phyloP scores from a whole-genome alignment of 2,113 vertebrate species.

The Tupaia chinensis region DNA sequence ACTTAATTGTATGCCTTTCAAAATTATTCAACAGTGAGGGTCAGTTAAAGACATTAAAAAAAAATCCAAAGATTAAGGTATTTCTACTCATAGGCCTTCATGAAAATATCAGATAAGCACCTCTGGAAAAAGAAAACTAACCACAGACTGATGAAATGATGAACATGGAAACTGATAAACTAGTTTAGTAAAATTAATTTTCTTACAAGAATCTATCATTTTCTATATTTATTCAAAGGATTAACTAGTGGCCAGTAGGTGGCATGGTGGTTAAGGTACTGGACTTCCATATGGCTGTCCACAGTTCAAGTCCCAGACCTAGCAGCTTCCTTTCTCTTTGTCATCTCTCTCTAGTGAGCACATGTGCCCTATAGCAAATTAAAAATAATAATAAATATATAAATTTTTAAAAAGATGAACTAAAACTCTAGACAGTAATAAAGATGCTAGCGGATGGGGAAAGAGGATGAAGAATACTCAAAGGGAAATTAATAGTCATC shows the following conservation, averaged over 20 bases:
- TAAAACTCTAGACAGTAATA: slow-evolving; percentile 3
- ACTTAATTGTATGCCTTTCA: not conserved
- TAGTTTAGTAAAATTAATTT: not conserved
- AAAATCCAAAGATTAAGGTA: not conserved
- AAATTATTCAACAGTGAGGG: not conserved
- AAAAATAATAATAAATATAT: too few species aligned
- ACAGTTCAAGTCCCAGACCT: too few species aligned
- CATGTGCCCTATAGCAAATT: too few species aligned
- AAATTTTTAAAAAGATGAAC: not conserved
- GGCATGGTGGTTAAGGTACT: too few species aligned
- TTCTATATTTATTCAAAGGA: not conserved
- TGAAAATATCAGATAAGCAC: not conserved
- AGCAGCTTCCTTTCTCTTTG: too few species aligned
- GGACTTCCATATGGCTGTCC: too few species aligned
- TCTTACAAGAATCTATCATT: not conserved
- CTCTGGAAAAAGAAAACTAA: not conserved
- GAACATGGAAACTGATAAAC: not conserved
- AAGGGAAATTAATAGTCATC: not conserved
- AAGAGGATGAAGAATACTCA: not conserved
- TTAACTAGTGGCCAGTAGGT: too few species aligned
- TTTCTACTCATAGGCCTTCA: not conserved
- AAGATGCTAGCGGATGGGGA: not conserved
- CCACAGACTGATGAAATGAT: not conserved
- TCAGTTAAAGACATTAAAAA: not conserved
- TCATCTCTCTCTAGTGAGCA: too few species aligned